Evolutionary conservation across 2,113 vertebrate species (phyloP).

Genomic region (Stomatorhinus ivindoensis): DNA sequence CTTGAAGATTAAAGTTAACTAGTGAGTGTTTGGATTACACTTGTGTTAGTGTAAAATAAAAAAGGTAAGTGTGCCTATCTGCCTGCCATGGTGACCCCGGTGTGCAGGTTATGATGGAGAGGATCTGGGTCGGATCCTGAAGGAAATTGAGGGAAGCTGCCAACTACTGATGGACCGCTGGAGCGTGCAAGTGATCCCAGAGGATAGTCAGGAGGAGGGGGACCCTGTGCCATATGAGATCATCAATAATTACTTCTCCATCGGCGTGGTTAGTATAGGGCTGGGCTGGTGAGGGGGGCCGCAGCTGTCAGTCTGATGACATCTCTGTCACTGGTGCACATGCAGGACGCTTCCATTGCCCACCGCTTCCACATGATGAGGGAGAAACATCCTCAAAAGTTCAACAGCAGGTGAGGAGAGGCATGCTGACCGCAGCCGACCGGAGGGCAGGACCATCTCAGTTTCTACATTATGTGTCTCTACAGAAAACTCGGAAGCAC

Average conservation of each 20-base stretch:
- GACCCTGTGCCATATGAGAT: slow-evolving; percentile 81
- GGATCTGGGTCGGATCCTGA: slow-evolving; percentile 74
- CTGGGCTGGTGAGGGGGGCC: slow-evolving; percentile 36
- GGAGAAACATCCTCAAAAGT: slow-evolving; percentile 86
- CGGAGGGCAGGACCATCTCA: neutral
- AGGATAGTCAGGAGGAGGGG: slow-evolving; percentile 58
- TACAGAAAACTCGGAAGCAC: neutral
- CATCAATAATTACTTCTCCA: slow-evolving; percentile 90
- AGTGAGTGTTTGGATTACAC: neutral
- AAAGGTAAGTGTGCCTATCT: neutral
- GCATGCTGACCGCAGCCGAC: neutral
- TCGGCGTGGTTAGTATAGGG: slow-evolving; percentile 73
- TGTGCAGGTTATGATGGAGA: slow-evolving; percentile 77
- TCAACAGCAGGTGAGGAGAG: slow-evolving; percentile 81
- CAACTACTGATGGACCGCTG: slow-evolving; percentile 75
- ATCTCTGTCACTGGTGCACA: slow-evolving; percentile 16
- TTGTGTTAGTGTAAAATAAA: neutral
- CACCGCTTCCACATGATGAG: slow-evolving; percentile 87
- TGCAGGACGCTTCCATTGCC: slow-evolving; percentile 85
- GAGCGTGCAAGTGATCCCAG: slow-evolving; percentile 69
- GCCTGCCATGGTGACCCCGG: neutral
- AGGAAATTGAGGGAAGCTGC: slow-evolving; percentile 67
- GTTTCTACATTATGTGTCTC: neutral
- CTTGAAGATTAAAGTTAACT: neutral
- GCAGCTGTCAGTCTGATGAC: neutral